Base-by-base conservation (phyloP, 2,888 invertebrate genomes). In the Diplolepis rosae region DNA sequence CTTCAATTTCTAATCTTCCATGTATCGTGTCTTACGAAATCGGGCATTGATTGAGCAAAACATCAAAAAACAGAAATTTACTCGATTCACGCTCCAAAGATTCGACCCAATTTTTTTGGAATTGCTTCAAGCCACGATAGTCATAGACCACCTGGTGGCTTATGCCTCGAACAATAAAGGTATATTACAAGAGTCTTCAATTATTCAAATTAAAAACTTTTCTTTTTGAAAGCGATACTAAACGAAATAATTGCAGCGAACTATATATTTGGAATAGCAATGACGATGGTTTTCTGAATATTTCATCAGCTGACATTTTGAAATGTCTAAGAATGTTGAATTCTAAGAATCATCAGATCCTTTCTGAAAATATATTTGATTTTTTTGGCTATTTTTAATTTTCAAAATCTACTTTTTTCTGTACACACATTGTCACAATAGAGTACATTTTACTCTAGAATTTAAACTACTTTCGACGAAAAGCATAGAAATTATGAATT, bases 171-270 rank as follows among this genome's bases (percentile, higher is more conserved):
- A 50, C 70, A 74, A 76, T 74, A 74, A 74, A 76, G 76, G 76
- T 70, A 70, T 70, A 72, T 71, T 75, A 56, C 66, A 32, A 69
- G 61, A 61, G 61, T 39, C 52, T 56, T 70, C 52, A 54, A 56
- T 51, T 70, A 70, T 79, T 79, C 77, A 76, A 77, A 79, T 79
- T 79, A 79, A 79, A 79, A 79, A 76, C 69, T 74, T 71, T 75
- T 79, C 70, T 78, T 78, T 74, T 74, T 66, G 72, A 75, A 71
- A 71, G 76, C 70, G 73, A 75, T 70, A 71, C 68, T 52, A 66
- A 68, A 50, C 69, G 73, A 65, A 65, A 72, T 65, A 71, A 66
- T 68, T 71, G 11, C 48, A 24, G 6, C 50, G 18, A 56, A 30
- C 68, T n/a, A 39, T 69, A 65, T 70, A n/a, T n/a, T n/a, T n/a